A percentile compares a stretch with the other conserved stretches of the same genome.
These are phyloP conservation scores for Parazoanthus swiftii DNA, from an alignment of 92 coral and sea anemone species.

Conservation along the genomic window DNA sequence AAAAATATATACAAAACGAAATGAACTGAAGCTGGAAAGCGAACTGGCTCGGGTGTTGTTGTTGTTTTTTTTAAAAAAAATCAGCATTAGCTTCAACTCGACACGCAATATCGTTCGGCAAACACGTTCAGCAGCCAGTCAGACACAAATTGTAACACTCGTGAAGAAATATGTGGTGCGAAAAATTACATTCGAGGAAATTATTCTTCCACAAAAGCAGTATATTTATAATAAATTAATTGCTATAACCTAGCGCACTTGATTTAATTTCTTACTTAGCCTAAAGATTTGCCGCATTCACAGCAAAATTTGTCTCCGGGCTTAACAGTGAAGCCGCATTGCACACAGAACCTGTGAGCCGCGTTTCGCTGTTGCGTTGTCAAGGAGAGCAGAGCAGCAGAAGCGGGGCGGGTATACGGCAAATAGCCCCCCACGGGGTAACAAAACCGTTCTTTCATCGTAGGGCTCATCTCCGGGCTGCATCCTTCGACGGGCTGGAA, in stretches of 20 bases:
- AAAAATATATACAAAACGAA: not conserved
- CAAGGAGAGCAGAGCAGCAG: conserved; percentile 52
- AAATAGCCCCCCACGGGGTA: conserved; percentile 61
- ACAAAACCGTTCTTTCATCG: conserved; percentile 70
- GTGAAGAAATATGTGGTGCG: not conserved
- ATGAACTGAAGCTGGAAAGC: not conserved
- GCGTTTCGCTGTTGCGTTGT: conserved; percentile 57
- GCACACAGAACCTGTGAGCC: conserved; percentile 55
- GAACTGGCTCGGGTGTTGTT: not conserved
- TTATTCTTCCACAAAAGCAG: not conserved
- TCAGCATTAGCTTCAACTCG: not conserved
- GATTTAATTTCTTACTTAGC: conserved; percentile 15
- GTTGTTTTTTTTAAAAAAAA: too few species aligned
- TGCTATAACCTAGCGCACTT: not conserved
- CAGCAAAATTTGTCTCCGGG: conserved; percentile 92
- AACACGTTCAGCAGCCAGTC: not conserved
- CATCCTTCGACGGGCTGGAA: conserved; percentile 71
- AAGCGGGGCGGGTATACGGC: conserved; percentile 63
- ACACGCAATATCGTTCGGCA: not conserved
- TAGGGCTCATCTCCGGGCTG: conserved; percentile 51
- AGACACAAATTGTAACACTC: not conserved
- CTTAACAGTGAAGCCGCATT: conserved; percentile 72
- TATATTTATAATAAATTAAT: not conserved
- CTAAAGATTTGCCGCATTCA: conserved; percentile 86
- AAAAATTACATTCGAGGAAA: not conserved